phyloP scores from a whole-genome alignment of 2,797 vertebrate species.

The Pangasius sanitwongsei region DNA sequence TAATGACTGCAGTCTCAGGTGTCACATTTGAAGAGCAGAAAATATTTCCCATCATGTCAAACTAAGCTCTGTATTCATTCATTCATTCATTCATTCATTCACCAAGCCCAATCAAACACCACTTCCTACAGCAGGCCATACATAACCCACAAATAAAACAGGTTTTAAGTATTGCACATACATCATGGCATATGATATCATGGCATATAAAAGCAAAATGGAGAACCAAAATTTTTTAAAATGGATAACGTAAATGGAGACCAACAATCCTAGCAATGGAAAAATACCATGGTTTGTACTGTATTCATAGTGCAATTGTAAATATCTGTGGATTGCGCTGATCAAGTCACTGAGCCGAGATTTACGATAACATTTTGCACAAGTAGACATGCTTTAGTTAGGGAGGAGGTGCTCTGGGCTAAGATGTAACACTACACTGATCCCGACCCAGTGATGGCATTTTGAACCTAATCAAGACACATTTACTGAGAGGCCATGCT shows the following conservation, averaged over 20 bases:
- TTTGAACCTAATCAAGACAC: neutral
- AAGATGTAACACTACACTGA: neutral
- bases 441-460: neutral
- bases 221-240: neutral
- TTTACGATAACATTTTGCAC: neutral
- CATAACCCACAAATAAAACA: neutral
- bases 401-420: neutral
- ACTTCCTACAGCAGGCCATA: neutral
- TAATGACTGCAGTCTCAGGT: neutral
- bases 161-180: neutral
- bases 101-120: neutral
- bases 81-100: neutral
- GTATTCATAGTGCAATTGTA: neutral
- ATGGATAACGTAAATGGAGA: neutral
- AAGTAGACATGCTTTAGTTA: neutral
- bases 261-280: neutral
- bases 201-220: neutral
- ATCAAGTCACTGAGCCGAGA: neutral
- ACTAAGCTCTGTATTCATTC: neutral
- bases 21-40: conserved; percentile 16
- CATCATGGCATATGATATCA: neutral
- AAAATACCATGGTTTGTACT: neutral
- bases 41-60: neutral
- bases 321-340: neutral
- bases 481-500: neutral